Base-by-base conservation (phyloP, 2,888 invertebrate species). In the Apodemia duryi region DNA sequence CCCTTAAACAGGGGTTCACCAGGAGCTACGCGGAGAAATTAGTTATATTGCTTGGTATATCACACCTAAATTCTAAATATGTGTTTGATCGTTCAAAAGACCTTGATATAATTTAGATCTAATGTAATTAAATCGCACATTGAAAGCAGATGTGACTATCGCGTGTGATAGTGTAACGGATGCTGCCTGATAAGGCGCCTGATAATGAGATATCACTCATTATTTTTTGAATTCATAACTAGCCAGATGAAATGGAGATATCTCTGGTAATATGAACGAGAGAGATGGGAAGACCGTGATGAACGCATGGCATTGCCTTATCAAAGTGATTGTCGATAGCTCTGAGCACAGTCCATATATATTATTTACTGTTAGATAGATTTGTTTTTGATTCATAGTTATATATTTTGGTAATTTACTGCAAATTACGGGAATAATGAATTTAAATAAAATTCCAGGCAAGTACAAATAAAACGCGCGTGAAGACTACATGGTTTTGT, bases 161-260 rank as follows among this genome's bases (percentile, higher is more conserved):
- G 73, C 57, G 32, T 28, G 70, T 70, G 77, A 75, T 86, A 86
- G 73, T 77, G 74, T 80, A 75, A 80, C 86, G 86, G 86, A 86
- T 86, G 86, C 87, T 85, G 85, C 68, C 63, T 70, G 83, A 83
- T 84, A 85, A 66, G 71, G 70, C 71, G 70, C 29, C 60, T 69
- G 81, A 82, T 82, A 80, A 74, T 74, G 76, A 80, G 79, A 73
- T 74, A 81, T 73, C 74, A 73, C 79, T 83, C 81, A 80, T 83
- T 85, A 80, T 84, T 87, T 87, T 86, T 86, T 85, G 81, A 84
- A 82, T 85, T 85, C 80, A 76, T 72, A 80, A 78, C 79, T 81
- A 78, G 74, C 76, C 76, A 84, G 74, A 74, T 72, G 71, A 76
- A 82, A 82, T 80, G 75, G 73, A 74, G 75, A 82, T 66, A 71